phyloP scores from a whole-genome alignment of 2,113 vertebrate species.

The Hippoglossus stenolepis region DNA sequence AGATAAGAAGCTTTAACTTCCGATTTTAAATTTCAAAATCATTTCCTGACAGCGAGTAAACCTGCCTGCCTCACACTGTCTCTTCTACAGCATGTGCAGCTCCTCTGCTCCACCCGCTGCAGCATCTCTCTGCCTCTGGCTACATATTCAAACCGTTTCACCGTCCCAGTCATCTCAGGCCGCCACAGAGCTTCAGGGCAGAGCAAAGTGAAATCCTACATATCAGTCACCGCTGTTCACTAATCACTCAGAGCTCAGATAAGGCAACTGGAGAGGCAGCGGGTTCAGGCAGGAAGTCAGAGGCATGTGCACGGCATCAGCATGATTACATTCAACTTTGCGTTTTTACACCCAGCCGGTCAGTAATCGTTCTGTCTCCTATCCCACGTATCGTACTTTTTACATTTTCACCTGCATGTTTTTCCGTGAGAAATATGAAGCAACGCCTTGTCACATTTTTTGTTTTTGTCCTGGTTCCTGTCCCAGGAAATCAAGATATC shows the following conservation, averaged over 20 bases:
- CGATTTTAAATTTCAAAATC: no score
- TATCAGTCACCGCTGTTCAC: conserved; percentile 59
- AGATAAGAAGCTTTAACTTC: no score
- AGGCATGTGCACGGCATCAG: neutral
- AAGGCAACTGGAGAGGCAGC: neutral
- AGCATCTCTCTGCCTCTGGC: neutral
- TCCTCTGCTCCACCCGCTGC: neutral
- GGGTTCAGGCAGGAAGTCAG: conserved; percentile 22
- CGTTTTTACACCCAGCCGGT: neutral
- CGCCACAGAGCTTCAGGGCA: conserved; percentile 41
- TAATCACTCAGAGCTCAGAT: conserved; percentile 7
- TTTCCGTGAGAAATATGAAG: no score
- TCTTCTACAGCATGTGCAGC: neutral
- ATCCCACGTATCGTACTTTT: no score
- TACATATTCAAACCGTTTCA: conserved; percentile 10
- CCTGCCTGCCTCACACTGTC: no score
- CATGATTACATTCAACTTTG: neutral
- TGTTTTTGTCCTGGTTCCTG: no score
- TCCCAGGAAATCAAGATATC: neutral
- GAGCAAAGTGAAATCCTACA: conserved; percentile 41
- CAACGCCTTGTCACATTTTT: no score
- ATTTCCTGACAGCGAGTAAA: no score
- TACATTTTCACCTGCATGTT: no score
- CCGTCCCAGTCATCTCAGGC: conserved; percentile 44
- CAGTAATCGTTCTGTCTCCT: neutral